Evolutionary conservation across 2,888 invertebrate genomes (phyloP), one percentile per base, ranked within the genome.

Genomic region (Thumatha senex): DNA sequence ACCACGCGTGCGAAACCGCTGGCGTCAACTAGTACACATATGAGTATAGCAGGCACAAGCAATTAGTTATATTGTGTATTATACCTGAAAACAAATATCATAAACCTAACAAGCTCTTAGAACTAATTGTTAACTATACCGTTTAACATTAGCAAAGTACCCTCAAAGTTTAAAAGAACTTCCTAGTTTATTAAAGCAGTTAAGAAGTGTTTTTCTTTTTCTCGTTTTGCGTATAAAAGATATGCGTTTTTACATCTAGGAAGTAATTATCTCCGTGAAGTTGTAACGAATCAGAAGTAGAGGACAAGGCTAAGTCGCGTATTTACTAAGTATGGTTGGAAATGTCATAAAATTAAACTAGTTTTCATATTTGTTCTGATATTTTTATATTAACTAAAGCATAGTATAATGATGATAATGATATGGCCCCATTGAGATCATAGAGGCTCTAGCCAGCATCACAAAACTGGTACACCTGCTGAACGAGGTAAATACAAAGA

Each of bases 231-330:
- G 63, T 71, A 70, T 76, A 78, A 78, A 80, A 76, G 71, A 58
- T 67, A 56, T 61, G 66, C 69, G 74, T 78, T 82, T 80, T 82
- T 78, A 81, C 74, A 78, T 80, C 82, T 80, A 78, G 80, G 78
- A 82, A 80, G 81, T 80, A 82, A 83, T 85, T 84, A 84, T 82
- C 80, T 79, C 70, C 75, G 61, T 61, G 59, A 78, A 83, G 74
- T 84, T 81, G 73, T 75, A 71, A 74, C 71, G 72, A 78, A 78
- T 79, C 76, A 68, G 66, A 66, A 78, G 74, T 71, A 56, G 70
- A 61, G 59, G 61, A 70, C 68, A 52, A 44, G 67, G 29, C 9
- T 24, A 31, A 8, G 31, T 31, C 10, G 82, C 78, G 71, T 67
- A 68, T 49, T 68, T 60, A n/a, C 48, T 14, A 48, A 48, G 7